Percentiles rank a stretch among this genome's conserved stretches.
Conservation (phyloP, 2,888 invertebrate genomes). For the Petrolisthes manimaculis region DNA sequence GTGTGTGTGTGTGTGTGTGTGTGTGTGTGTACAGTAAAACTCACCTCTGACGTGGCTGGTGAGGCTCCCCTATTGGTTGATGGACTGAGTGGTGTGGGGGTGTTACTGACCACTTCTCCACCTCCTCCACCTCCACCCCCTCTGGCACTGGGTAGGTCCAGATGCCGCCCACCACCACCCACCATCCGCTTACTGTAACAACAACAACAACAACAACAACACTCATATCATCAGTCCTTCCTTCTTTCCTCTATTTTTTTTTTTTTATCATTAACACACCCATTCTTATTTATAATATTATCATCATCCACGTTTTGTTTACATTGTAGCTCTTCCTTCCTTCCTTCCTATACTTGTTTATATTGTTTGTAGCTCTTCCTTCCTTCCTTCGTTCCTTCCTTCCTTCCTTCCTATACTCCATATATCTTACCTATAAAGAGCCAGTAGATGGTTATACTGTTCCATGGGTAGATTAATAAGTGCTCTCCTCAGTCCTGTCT, state of each 20-base stretch:
- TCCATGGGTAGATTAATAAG: constrained; percentile 55
- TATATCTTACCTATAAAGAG: constrained; percentile 36
- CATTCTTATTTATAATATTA: background rate
- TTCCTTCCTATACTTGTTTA: background rate
- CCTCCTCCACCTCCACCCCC: constrained; percentile 18
- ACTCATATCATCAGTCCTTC: background rate
- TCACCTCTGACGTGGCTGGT: background rate
- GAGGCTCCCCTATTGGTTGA: constrained; percentile 14
- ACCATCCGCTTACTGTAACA: constrained; percentile 17
- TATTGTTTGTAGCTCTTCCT: background rate
- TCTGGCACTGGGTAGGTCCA: constrained; percentile 26
- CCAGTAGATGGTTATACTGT: constrained; percentile 51
- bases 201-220: background rate
- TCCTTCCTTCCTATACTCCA: background rate
- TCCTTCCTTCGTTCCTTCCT: background rate
- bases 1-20: no score
- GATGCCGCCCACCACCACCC: constrained; percentile 10
- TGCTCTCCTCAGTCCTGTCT: constrained; percentile 27
- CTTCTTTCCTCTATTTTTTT: background rate
- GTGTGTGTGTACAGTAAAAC: no score
- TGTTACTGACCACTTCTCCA: background rate
- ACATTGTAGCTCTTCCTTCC: background rate
- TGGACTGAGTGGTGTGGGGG: constrained; percentile 23
- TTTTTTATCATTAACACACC: background rate
- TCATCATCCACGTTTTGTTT: background rate